A percentile compares a stretch with the other conserved stretches of the same genome.
Evolutionary conservation across 2,797 vertebrate species (phyloP).

Genomic region (Austrolebias charrua): DNA sequence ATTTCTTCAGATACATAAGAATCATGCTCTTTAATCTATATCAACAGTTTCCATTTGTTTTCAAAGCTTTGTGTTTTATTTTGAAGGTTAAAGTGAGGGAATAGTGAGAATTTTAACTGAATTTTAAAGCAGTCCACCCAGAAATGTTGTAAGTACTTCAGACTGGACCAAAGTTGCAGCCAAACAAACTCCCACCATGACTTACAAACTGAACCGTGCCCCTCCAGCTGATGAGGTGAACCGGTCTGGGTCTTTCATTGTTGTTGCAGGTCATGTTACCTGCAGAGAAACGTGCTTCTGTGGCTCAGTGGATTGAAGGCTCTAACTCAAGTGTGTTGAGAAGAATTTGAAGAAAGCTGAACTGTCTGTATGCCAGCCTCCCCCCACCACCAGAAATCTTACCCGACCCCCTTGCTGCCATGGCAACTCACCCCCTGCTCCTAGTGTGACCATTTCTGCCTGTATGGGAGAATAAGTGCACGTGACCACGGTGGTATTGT

Average conservation of each 20-base stretch:
- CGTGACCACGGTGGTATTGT: constrained; percentile 47
- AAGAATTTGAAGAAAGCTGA: constrained; percentile 41
- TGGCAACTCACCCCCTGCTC: constrained; percentile 54
- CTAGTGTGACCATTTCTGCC: neutral
- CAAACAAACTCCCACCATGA: neutral
- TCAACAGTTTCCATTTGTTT: neutral
- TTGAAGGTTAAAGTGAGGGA: no score
- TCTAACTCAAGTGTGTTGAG: constrained; percentile 42
- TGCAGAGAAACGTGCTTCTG: neutral
- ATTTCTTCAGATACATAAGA: no score
- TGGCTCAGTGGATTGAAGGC: constrained; percentile 33
- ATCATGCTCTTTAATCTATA: neutral
- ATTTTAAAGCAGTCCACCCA: no score
- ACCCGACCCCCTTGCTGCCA: constrained; percentile 48
- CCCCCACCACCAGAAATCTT: constrained; percentile 25
- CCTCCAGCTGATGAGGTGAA: no score
- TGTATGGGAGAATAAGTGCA: constrained; percentile 11
- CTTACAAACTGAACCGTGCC: no score
- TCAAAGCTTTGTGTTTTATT: neutral
- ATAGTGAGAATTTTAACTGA: no score
- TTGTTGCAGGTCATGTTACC: neutral
- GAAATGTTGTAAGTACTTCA: no score
- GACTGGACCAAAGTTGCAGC: neutral
- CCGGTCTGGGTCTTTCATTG: neutral
- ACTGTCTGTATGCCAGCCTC: constrained; percentile 46